phyloP scores from a whole-genome alignment of 2,113 vertebrate genomes.

The Daubentonia madagascariensis region DNA sequence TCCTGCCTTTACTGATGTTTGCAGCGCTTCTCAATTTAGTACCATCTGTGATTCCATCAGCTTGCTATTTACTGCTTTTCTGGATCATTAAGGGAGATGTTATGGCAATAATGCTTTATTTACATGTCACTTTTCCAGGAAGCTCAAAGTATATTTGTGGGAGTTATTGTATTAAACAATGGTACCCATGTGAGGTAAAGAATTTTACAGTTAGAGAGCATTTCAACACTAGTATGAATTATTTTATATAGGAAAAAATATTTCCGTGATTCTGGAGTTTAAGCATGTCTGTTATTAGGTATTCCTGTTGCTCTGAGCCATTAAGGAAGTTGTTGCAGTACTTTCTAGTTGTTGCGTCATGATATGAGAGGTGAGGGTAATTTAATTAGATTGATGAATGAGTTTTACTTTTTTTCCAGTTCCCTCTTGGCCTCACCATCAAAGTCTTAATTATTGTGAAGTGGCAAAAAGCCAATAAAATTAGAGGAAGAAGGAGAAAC shows the following conservation, averaged over 20 bases:
- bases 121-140: constrained; percentile 62
- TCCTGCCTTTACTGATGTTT: constrained; percentile 60
- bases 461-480: not conserved
- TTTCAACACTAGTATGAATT: constrained; percentile 1
- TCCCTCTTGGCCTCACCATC: not conserved
- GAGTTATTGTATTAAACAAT: constrained; percentile 51
- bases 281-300: not conserved
- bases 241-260: not conserved
- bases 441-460: constrained; percentile 16
- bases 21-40: constrained; percentile 64
- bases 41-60: constrained; percentile 69
- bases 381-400: not conserved
- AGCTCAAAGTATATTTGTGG: constrained; percentile 47
- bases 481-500: not conserved
- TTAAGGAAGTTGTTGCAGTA: not conserved
- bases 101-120: constrained; percentile 71
- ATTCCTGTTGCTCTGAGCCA: not conserved
- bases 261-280: not conserved
- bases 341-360: not conserved
- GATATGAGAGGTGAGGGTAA: not conserved
- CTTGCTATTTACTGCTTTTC: constrained; percentile 63
- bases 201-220: not conserved
- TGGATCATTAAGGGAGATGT: constrained; percentile 66
- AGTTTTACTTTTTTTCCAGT: not conserved
- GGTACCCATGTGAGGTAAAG: not conserved